Conservation (phyloP, 2,113 vertebrate species). For the Phoenicopterus ruber region DNA sequence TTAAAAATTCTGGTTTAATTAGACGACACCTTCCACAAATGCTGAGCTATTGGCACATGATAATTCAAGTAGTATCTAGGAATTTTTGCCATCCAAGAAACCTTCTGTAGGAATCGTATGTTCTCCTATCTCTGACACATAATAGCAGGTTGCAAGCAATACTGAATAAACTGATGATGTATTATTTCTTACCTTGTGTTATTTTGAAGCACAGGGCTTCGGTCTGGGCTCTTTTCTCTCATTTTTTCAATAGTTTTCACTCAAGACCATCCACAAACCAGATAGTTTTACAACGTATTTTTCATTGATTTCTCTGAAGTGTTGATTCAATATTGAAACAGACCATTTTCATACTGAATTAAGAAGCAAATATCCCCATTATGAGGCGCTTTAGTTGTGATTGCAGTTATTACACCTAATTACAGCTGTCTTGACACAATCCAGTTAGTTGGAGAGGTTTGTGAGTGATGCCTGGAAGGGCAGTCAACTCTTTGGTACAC, state of each 20-base stretch:
- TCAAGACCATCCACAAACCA: neutral
- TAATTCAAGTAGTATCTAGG: conserved; percentile 38
- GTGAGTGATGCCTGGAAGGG: neutral
- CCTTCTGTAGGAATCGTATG: neutral
- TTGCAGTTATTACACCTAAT: neutral
- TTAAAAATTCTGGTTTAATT: conserved; percentile 63
- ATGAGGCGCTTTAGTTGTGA: neutral
- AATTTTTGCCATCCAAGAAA: conserved; percentile 40
- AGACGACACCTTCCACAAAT: conserved; percentile 35
- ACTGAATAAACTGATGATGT: neutral
- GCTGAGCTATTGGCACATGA: neutral
- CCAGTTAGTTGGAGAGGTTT: neutral
- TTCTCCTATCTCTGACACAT: neutral
- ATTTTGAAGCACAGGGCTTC: neutral
- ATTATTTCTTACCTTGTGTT: neutral
- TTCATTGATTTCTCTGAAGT: neutral
- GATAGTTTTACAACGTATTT: neutral
- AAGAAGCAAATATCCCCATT: neutral
- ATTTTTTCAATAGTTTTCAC: neutral
- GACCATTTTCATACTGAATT: neutral
- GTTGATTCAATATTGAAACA: conserved; percentile 1
- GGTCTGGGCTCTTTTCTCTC: neutral
- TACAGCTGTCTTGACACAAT: neutral
- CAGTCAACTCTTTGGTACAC: neutral
- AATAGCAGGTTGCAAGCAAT: neutral